phyloP scores from a whole-genome alignment of 92 coral and sea anemone genomes.

The Palythoa heliodiscus region DNA sequence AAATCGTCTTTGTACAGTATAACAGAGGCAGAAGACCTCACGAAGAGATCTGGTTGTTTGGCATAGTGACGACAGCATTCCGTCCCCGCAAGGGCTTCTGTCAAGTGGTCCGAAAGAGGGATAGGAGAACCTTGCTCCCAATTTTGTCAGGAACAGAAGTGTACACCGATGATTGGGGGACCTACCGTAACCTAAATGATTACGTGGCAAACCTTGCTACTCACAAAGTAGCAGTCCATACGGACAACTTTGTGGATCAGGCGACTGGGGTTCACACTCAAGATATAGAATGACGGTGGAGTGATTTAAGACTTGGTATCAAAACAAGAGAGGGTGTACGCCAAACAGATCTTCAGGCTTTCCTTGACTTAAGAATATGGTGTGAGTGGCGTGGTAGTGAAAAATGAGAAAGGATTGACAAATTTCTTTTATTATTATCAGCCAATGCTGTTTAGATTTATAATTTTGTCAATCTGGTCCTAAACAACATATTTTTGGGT shows the following conservation, averaged over 20 bases:
- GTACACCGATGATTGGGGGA: background rate
- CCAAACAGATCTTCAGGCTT: conserved; percentile 18
- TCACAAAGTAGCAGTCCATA: conserved; percentile 25
- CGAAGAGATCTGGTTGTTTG: background rate
- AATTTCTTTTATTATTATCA: background rate
- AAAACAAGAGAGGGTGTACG: conserved; percentile 26
- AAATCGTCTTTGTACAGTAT: too few species aligned
- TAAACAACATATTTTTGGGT: too few species aligned
- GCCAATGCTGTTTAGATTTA: background rate
- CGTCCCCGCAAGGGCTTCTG: background rate
- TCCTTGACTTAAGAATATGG: conserved; percentile 44
- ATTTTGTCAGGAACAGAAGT: background rate
- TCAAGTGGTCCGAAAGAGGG: background rate
- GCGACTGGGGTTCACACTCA: conserved; percentile 40
- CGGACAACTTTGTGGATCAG: conserved; percentile 39
- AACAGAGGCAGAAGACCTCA: background rate
- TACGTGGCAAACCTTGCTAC: background rate
- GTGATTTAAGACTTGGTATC: background rate
- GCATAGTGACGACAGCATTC: background rate
- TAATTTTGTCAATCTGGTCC: too few species aligned
- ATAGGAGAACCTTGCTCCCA: background rate
- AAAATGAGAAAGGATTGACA: background rate
- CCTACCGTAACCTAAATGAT: background rate
- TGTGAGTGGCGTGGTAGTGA: conserved; percentile 33
- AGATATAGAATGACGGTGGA: conserved; percentile 35